A percentile compares a stretch with the other conserved stretches of the same genome.
phyloP scores from a whole-genome alignment of 2,113 vertebrate genomes.

The Dromiciops gliroides region DNA sequence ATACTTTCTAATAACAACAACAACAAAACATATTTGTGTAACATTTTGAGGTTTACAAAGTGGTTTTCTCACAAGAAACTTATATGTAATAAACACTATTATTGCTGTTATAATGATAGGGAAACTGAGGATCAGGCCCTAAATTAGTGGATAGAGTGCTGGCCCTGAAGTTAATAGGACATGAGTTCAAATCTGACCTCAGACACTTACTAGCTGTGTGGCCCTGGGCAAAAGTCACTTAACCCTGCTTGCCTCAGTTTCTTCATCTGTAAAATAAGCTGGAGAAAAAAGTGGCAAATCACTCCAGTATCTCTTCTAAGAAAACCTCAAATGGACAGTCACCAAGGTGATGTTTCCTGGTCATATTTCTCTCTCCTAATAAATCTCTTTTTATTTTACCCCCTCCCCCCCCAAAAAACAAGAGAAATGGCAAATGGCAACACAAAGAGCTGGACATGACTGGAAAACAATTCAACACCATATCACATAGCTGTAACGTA shows the following conservation, averaged over 20 bases:
- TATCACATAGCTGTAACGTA: too few relatives aligned
- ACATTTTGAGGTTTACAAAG: conserved; percentile 9
- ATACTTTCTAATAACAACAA: background rate
- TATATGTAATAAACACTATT: background rate
- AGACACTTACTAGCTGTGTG: background rate
- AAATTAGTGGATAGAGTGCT: background rate
- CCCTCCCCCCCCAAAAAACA: too few relatives aligned
- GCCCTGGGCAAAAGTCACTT: background rate
- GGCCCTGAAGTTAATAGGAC: background rate
- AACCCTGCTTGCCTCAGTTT: background rate
- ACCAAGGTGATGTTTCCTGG: too few relatives aligned
- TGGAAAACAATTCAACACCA: too few relatives aligned
- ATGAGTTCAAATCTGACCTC: conserved; percentile 3
- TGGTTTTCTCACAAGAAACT: conserved; percentile 5
- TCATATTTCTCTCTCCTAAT: too few relatives aligned
- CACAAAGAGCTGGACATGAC: too few relatives aligned
- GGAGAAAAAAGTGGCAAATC: too few relatives aligned
- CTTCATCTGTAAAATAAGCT: background rate
- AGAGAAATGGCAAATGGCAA: too few relatives aligned
- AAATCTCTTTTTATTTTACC: too few relatives aligned
- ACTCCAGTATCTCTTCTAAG: too few relatives aligned
- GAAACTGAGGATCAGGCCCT: background rate
- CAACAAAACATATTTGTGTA: background rate
- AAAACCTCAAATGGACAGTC: too few relatives aligned
- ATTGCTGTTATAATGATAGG: background rate